A percentile compares a stretch with the other conserved stretches of the same genome.
phyloP scores from a whole-genome alignment of 1,140 invertebrate species.

The Dolichoris vasculosae region DNA sequence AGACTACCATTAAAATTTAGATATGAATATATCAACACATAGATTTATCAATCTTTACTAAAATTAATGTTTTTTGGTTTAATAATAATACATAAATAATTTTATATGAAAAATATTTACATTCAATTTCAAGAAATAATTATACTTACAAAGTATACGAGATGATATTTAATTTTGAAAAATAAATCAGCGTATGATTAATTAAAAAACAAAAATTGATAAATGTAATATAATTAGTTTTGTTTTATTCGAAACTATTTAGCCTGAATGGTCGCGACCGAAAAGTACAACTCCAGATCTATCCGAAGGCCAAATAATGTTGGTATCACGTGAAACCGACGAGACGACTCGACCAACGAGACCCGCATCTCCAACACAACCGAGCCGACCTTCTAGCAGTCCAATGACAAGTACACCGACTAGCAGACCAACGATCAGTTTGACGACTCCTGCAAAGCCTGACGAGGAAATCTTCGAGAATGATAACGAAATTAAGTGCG shows the following conservation, averaged over 20 bases:
- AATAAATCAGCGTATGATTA: too few species aligned
- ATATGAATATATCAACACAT: too few species aligned
- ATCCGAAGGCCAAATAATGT: conserved; percentile 62
- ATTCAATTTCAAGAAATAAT: too few species aligned
- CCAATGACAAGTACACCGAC: background rate
- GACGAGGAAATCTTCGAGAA: conserved; percentile 66
- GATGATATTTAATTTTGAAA: too few species aligned
- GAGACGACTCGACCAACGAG: conserved; percentile 54
- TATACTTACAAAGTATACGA: too few species aligned
- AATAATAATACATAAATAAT: too few species aligned
- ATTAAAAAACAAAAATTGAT: too few species aligned
- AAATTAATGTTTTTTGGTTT: too few species aligned
- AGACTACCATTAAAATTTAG: too few species aligned
- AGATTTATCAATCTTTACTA: too few species aligned
- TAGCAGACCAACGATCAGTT: background rate
- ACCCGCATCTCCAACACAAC: conserved; percentile 46
- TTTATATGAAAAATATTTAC: too few species aligned
- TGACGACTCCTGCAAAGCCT: background rate
- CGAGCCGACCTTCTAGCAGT: conserved; percentile 50
- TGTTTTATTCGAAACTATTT: background rate
- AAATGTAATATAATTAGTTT: background rate
- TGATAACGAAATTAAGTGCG: conserved; percentile 72
- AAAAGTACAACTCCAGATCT: conserved; percentile 77
- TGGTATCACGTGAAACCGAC: conserved; percentile 56
- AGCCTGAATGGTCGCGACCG: conserved; percentile 83